These are phyloP conservation scores for Idaea biselata DNA, from an alignment of 2,888 invertebrate species.

Conservation along the genomic window DNA sequence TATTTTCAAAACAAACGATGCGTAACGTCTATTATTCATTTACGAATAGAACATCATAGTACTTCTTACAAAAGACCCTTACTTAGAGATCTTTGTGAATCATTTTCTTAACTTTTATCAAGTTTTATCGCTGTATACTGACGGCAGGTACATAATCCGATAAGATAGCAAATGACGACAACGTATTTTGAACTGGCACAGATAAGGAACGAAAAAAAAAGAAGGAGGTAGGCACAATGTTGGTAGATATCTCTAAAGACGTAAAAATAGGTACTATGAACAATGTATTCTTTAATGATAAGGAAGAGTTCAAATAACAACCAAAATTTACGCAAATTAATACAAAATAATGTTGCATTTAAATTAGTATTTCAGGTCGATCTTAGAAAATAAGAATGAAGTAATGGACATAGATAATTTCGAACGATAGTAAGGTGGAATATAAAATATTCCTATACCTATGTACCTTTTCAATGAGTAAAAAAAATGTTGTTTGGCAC, in stretches of 20 bases:
- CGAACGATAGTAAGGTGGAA: not conserved
- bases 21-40: not conserved
- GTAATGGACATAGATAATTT: not conserved
- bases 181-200: slow-evolving; percentile 46
- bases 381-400: too few relatives aligned
- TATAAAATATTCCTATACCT: too few relatives aligned
- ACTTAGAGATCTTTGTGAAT: slow-evolving; percentile 37
- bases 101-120: slow-evolving; percentile 56
- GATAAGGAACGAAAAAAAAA: slow-evolving; percentile 25
- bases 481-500: too few relatives aligned
- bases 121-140: slow-evolving; percentile 54
- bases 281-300: too few relatives aligned
- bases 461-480: too few relatives aligned
- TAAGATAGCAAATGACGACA: slow-evolving; percentile 68
- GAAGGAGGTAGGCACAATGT: slow-evolving; percentile 3
- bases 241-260: not conserved
- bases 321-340: not conserved
- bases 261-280: not conserved
- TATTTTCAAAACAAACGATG: not conserved
- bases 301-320: not conserved
- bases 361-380: not conserved
- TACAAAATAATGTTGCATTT: not conserved
- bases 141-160: slow-evolving; percentile 63
- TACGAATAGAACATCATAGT: not conserved
- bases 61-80: not conserved